Base-by-base conservation (phyloP, 1,140 invertebrate species). In the Trypoxylus dichotomus region DNA sequence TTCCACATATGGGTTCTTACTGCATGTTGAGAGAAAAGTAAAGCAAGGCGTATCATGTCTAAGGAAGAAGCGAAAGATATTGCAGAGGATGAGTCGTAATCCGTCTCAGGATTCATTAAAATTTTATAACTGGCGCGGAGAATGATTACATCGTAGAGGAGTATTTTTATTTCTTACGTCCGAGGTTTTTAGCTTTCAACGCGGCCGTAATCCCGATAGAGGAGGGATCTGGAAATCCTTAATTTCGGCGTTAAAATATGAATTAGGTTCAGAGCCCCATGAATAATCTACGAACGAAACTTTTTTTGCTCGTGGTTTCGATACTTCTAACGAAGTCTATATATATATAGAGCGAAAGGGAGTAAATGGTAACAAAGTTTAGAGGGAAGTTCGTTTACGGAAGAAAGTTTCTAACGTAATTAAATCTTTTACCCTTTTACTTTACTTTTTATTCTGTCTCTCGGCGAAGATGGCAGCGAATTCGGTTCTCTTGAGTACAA, bases 381-480 rank as follows among this genome's bases (percentile, higher is more conserved):
- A 54, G 19, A n/a, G 47, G 19, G 47, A 54, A 54, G 47, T 54
- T 54, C 47, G 47, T 54, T 54, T 54, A 54, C 47, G 47, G 47
- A 54, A 54, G 47, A 54, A 54, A 54, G 47, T 54, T 54, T 19
- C 47, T 54, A 54, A 54, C 47, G 19, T 37, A 54, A 54, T 54
- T 54, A 54, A 54, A 54, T 54, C 47, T 54, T 54, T 54, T n/a
- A 54, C 47, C 47, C 47, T 54, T n/a, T 54, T 54, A 54, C 47
- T 54, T 54, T 19, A 54, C 47, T 54, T 54, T 54, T 54, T 54
- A 54, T 8, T 54, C 47, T n/a, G 47, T 37, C 47, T 54, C 19
- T 54, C n/a, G 47, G 47, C n/a, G 47, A 54, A 37, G 10, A 54
- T n/a, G 47, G 47, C 15, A 54, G 19, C 13, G 47, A 54, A 19